Evolutionary conservation across 2,113 vertebrate species (phyloP).

Genomic region (Numenius arquata): DNA sequence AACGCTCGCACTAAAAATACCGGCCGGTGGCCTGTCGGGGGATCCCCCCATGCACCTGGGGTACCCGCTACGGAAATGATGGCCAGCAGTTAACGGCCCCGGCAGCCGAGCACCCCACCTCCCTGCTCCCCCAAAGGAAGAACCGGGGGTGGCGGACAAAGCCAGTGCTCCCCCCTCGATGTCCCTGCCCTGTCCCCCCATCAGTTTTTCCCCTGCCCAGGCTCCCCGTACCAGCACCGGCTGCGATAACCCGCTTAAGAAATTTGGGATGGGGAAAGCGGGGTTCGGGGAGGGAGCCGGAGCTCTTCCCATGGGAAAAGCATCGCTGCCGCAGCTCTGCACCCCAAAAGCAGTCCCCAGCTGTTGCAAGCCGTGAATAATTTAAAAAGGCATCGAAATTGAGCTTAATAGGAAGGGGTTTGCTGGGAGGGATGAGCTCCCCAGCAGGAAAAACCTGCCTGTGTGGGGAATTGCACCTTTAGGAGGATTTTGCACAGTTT

Average conservation of each 20-base stretch:
- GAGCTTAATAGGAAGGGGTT: neutral
- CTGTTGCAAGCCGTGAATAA: neutral
- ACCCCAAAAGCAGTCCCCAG: neutral
- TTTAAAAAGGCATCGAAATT: fast-evolving
- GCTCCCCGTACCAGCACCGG: fast-evolving
- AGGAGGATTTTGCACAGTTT: neutral
- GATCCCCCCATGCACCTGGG: neutral
- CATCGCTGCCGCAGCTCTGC: neutral
- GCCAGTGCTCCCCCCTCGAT: too few species aligned
- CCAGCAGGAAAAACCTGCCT: neutral
- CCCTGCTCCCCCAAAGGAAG: neutral
- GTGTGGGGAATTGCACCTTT: neutral
- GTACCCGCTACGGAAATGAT: neutral
- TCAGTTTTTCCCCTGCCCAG: neutral
- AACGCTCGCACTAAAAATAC: neutral
- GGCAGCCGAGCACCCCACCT: neutral
- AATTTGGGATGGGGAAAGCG: neutral
- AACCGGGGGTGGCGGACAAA: fast-evolving
- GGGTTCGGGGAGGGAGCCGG: fast-evolving
- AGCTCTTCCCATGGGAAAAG: neutral
- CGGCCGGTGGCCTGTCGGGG: fast-evolving
- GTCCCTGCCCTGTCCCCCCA: too few species aligned
- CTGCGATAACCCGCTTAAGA: neutral
- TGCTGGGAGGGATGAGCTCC: neutral
- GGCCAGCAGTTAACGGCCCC: neutral